Evolutionary conservation across 1,140 invertebrate genomes (phyloP).

Genomic region (Danaus plexippus): DNA sequence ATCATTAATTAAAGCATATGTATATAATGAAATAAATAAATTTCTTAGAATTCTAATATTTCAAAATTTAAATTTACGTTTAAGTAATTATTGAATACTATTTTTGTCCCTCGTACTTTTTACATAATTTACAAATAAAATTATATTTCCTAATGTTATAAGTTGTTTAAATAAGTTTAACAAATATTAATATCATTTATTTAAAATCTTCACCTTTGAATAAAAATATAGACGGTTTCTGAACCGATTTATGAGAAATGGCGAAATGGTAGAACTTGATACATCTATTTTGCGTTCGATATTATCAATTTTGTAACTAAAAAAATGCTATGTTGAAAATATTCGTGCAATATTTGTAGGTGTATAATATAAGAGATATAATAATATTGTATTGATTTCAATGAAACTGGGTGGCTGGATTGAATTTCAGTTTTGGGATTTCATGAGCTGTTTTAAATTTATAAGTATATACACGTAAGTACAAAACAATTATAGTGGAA

Average conservation of each 20-base stretch:
- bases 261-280: conserved; percentile 57
- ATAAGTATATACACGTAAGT: conserved; percentile 41
- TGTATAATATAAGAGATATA: conserved; percentile 28
- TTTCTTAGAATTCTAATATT: no score
- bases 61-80: no score
- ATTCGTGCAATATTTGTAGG: conserved; percentile 26
- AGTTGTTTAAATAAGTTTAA: no score
- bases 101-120: no score
- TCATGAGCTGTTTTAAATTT: conserved; percentile 38
- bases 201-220: no score
- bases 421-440: conserved; percentile 35
- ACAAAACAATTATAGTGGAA: neutral
- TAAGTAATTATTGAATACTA: no score
- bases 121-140: no score
- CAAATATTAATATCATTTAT: no score
- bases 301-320: conserved; percentile 40
- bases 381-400: conserved; percentile 30
- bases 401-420: conserved; percentile 41
- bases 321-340: conserved; percentile 42
- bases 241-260: conserved; percentile 57
- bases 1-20: no score
- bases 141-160: no score
- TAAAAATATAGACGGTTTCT: conserved; percentile 4
- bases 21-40: no score
- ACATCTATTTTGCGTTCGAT: conserved; percentile 45